Percentiles rank a stretch among this genome's conserved stretches.
These are phyloP conservation scores for Liparis tanakae DNA, from an alignment of 2,797 vertebrate species.

Conservation along the genomic window DNA sequence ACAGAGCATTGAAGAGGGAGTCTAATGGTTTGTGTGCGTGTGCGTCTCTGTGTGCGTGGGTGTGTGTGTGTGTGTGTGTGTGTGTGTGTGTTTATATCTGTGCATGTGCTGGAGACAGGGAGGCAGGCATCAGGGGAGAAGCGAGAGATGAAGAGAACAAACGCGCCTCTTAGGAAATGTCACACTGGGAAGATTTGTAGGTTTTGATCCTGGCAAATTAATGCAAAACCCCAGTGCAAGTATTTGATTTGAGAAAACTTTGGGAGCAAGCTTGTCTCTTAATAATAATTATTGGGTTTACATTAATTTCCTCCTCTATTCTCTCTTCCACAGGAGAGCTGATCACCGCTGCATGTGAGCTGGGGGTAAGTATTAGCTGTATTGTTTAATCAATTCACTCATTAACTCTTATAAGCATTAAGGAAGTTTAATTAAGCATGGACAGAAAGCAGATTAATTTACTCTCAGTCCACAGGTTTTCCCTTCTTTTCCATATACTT, in stretches of 20 bases:
- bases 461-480: conserved; percentile 96
- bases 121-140: conserved; percentile 80
- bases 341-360: conserved; percentile 99
- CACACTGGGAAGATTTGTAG: conserved; percentile 99
- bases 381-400: conserved; percentile 99
- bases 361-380: conserved; percentile 99
- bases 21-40: conserved; percentile 65
- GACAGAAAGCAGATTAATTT: conserved; percentile 99
- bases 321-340: conserved; percentile 99
- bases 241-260: conserved; percentile 99
- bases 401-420: conserved; percentile 99
- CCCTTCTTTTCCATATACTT: conserved; percentile 84
- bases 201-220: conserved; percentile 99
- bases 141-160: conserved; percentile 84
- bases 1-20: conserved; percentile 73
- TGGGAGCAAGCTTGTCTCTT: conserved; percentile 98
- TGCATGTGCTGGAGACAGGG: conserved; percentile 54
- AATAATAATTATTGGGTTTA: conserved; percentile 99
- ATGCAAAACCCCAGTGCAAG: conserved; percentile 99
- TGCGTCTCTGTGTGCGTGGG: conserved; percentile 67
- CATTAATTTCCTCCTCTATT: conserved; percentile 92
- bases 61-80: conserved; percentile 59
- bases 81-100: conserved; percentile 56
- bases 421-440: conserved; percentile 99
- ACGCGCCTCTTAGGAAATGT: conserved; percentile 92